Conservation (phyloP, 2,113 vertebrate genomes). For the Pseudorhombus dupliciocellatus region DNA sequence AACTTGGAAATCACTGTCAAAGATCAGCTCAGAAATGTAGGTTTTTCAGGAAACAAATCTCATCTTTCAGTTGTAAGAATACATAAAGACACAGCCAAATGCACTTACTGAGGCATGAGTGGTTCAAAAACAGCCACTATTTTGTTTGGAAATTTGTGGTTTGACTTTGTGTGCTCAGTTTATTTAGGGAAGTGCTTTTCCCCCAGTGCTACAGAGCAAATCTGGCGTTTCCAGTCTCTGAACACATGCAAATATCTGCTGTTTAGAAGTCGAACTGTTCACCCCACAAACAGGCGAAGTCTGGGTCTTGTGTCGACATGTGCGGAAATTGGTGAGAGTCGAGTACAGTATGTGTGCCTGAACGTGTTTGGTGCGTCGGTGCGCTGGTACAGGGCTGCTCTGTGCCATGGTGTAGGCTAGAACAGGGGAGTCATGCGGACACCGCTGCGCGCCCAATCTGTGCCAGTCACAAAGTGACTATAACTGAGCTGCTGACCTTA, state of each 20-base stretch:
- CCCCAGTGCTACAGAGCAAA: conserved; percentile 15
- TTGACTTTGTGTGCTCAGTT: conserved; percentile 49
- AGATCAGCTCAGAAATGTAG: too few species aligned
- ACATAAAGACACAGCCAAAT: conserved; percentile 48
- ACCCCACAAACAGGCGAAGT: conserved; percentile 38
- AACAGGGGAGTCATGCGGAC: conserved; percentile 81
- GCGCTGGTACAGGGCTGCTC: conserved; percentile 74
- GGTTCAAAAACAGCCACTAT: conserved; percentile 52
- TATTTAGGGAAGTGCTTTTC: conserved; percentile 40
- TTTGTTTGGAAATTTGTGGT: conserved; percentile 61
- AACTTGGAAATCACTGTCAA: conserved; percentile 4
- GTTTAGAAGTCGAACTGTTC: conserved; percentile 22
- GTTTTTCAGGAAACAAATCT: neutral
- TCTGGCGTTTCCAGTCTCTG: conserved; percentile 7
- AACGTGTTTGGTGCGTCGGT: conserved; percentile 62
- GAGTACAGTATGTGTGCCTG: conserved; percentile 60
- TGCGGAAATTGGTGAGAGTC: conserved; percentile 40
- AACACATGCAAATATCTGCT: conserved; percentile 19
- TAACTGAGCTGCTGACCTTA: conserved; percentile 80
- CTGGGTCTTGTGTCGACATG: conserved; percentile 55
- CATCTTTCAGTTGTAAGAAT: conserved; percentile 29
- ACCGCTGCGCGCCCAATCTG: conserved; percentile 74
- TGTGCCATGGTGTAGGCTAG: conserved; percentile 80
- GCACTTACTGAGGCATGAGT: conserved; percentile 41
- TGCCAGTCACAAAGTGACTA: conserved; percentile 83